A percentile compares a stretch with the other conserved stretches of the same genome.
Conservation (phyloP, 1,140 invertebrate species). For the Drosophila quadrilineata region DNA sequence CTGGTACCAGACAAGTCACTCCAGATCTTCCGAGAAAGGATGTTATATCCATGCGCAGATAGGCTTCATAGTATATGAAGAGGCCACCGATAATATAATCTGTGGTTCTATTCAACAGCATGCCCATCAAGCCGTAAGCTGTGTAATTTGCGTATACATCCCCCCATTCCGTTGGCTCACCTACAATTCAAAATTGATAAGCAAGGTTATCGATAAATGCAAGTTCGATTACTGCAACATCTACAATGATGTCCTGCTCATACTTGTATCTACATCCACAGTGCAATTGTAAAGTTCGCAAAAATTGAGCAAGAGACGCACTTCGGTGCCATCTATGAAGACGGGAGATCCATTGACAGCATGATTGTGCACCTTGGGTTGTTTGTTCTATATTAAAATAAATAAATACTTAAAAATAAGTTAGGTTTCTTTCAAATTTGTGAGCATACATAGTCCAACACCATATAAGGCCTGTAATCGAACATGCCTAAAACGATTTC, state of each 20-base stretch:
- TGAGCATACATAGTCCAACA: slow-evolving; percentile 49
- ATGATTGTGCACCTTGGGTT: slow-evolving; percentile 37
- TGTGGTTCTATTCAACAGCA: slow-evolving; percentile 48
- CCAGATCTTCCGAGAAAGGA: slow-evolving; percentile 66
- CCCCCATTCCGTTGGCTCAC: slow-evolving; percentile 59
- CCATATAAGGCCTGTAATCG: slow-evolving; percentile 69
- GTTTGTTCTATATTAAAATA: slow-evolving; percentile 12
- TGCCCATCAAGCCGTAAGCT: slow-evolving; percentile 53
- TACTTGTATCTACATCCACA: slow-evolving; percentile 58
- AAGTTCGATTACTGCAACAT: not conserved
- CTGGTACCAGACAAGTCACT: slow-evolving; percentile 67
- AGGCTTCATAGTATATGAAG: slow-evolving; percentile 54
- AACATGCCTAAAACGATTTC: slow-evolving; percentile 63
- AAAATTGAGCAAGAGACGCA: slow-evolving; percentile 50
- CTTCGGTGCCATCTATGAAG: slow-evolving; percentile 62
- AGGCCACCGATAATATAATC: slow-evolving; percentile 56
- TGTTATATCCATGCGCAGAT: slow-evolving; percentile 55
- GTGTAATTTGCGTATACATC: slow-evolving; percentile 52
- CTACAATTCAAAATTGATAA: slow-evolving; percentile 11
- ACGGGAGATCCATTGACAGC: slow-evolving; percentile 14
- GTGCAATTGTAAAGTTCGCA: slow-evolving; percentile 66
- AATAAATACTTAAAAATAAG: not conserved
- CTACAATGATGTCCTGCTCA: not conserved
- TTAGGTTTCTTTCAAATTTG: not conserved
- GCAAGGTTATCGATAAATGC: not conserved